These are phyloP conservation scores for Rattus norvegicus DNA, from an alignment of 2,113 vertebrate species.

Conservation along the genomic window GRCr8 NC_086032.1:85549501-85550000, in stretches of 20 bases:
- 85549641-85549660: neutral
- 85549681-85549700: neutral
- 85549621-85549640: neutral
- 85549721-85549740: neutral
- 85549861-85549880: neutral
- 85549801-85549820: neutral
- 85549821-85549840: neutral
- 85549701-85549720: neutral
- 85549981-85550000: neutral
- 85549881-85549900: neutral
- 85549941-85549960: neutral
- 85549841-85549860: neutral
- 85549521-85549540: neutral
- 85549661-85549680: neutral
- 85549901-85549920: neutral
- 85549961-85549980: neutral
- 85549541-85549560: neutral
- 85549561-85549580: neutral
- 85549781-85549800: neutral
- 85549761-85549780: neutral
- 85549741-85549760: neutral
- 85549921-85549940: neutral
- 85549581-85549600: neutral
- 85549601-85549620: neutral
- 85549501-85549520: neutral